Evolutionary conservation across 2,888 invertebrate genomes (phyloP), one percentile per base, ranked within the genome.

Genomic region (Syritta pipiens): DNA sequence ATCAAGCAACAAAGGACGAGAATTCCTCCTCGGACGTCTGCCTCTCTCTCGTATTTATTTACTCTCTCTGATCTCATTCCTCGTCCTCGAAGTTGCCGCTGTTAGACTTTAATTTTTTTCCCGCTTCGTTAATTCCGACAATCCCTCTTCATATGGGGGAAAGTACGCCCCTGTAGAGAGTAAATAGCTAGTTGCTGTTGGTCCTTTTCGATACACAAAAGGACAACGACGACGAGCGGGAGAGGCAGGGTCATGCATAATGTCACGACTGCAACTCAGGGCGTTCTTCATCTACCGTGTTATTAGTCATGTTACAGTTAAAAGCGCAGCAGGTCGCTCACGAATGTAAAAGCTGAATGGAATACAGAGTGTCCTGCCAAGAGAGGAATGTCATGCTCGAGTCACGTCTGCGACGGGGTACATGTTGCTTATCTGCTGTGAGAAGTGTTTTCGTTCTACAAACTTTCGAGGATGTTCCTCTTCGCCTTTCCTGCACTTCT

Each of bases 401-500:
- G 55, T 42, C 48, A 49, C 20, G 63, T 40, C 37, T 57, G 30
- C 6, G n/a, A n/a, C 32, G 22, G 42, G 7, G 24, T 60, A 48
- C 32, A 60, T 72, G 72, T 57, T 65, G 40, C 35, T 57, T 65
- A 42, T 72, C 55, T 57, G 32, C 40, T 26, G 55, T 28, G 44
- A 44, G 20, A n/a, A 30, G 35, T 37, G 62, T 48, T 69, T 60
- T 12, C 20, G 12, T 26, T 35, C 9, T 22, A 17, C 35, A 32
- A 26, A 44, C 44, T 48, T 37, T 17, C 4, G 20, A 22, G 20
- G n/a, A 32, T 3, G 48, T 4, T 1, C 3, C n/a, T n/a, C n/a
- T n/a, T n/a, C n/a, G 7, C 1, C 28, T 5, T 9, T 7, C 20
- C 12, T 2, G 5, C 10, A 7, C 4, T 44, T n/a, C n/a, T n/a